Base-by-base conservation (phyloP, 2,113 vertebrate species). In the Turnix velox region DNA sequence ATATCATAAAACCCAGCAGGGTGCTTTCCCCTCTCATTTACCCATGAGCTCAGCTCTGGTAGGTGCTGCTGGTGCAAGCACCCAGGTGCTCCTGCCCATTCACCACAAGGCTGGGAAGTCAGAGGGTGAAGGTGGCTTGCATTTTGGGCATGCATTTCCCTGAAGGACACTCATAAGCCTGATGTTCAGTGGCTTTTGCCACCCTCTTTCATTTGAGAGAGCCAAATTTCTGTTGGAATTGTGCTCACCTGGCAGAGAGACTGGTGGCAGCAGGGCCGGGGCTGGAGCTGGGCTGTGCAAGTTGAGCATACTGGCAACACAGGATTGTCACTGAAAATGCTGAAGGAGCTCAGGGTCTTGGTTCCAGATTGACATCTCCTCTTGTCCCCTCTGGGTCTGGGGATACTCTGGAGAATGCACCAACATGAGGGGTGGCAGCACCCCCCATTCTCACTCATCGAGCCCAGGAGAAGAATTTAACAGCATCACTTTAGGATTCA, bases 251-350 rank as follows among this genome's bases (percentile, higher is more conserved):
- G 88, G 71, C 48, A 66, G 39, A 10, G 22, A 7, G 54, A 46
- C 25, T 0, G 8, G 9, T 35, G 43, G n/a, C 81, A 62, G 9
- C 6, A 1, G 51, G 42, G 35, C 40, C 73, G 40, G 40, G 49
- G 66, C 62, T 46, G 40, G 49, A 30, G 40, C 42, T 1, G 17
- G 40, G 45, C 48, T 74, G 46, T 8, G 18, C 8, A 7, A 7
- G 27, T 31, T 1, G 23, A 68, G 5, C 3, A 3, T 12, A 14
- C 43, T 0, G 0, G 15, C 42, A 54, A 6, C 39, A 49, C 5
- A 7, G 13, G 12, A 30, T 13, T 54, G n/a, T 18, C 76, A 1
- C 62, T 0, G 16, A 23, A 15, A 43, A n/a, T 0, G 1, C 4
- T 14, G 35, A 39, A 54, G 28, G 1, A 45, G 31, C 25, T 76